Conservation (phyloP, 1,140 invertebrate genomes). For the Trachelipus rathkii region DNA sequence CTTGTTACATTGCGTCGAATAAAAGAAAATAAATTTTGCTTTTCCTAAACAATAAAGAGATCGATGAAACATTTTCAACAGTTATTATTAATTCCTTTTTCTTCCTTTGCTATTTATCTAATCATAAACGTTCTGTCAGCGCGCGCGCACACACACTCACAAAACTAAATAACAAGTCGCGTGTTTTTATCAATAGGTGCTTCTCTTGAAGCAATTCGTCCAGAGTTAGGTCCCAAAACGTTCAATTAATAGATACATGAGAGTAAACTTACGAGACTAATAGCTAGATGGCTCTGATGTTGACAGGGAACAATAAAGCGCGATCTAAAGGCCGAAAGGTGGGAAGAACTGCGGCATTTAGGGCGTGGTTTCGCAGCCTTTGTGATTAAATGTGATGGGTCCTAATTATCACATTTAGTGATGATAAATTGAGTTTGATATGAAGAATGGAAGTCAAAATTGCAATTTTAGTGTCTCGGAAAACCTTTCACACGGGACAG, state of each 20-base stretch:
- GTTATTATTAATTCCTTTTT: neutral
- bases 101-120: neutral
- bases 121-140: neutral
- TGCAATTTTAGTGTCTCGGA: too few species aligned
- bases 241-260: neutral
- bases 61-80: neutral
- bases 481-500: neutral
- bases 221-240: neutral
- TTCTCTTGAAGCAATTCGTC: neutral
- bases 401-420: neutral
- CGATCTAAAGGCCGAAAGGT: neutral
- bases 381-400: neutral
- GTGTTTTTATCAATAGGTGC: neutral
- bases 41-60: neutral
- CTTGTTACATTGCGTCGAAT: neutral
- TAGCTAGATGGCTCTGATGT: neutral
- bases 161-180: neutral
- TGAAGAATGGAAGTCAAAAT: neutral
- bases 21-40: neutral
- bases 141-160: neutral
- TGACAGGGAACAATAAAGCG: neutral
- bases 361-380: neutral
- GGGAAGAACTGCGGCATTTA: neutral
- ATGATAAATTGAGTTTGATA: constrained; percentile 1
- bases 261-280: neutral